phyloP scores from a whole-genome alignment of 1,140 invertebrate species.

The Stenopsyche tienmushanensis region DNA sequence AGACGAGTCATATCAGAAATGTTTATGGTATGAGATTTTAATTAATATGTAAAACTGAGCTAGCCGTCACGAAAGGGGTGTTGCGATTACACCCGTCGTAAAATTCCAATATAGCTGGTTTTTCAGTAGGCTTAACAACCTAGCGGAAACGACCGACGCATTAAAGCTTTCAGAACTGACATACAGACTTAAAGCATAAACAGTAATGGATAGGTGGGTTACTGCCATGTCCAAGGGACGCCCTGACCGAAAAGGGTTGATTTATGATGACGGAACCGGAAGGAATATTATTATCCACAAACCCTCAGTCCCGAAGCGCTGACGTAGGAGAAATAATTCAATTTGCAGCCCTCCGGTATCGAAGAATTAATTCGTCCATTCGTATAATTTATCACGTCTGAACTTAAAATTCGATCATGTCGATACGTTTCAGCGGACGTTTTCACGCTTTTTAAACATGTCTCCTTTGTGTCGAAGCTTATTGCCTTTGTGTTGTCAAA shows the following conservation, averaged over 20 bases:
- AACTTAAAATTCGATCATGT: background rate
- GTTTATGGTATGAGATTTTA: too few species aligned
- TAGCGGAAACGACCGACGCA: too few species aligned
- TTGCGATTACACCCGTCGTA: background rate
- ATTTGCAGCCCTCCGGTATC: background rate
- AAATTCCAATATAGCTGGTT: background rate
- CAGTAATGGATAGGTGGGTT: background rate
- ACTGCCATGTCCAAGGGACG: background rate
- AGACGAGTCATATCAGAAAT: too few species aligned
- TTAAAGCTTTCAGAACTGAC: background rate
- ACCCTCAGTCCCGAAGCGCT: background rate
- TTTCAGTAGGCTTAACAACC: too few species aligned
- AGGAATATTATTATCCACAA: conserved; percentile 11
- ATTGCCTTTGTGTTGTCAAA: too few species aligned
- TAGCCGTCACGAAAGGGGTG: background rate
- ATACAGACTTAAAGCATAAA: conserved; percentile 1
- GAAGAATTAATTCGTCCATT: conserved; percentile 18
- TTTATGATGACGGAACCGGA: conserved; percentile 2
- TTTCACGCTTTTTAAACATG: too few species aligned
- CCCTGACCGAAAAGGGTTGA: conserved; percentile 21
- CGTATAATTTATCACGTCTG: background rate
- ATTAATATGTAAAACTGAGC: background rate
- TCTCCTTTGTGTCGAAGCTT: too few species aligned
- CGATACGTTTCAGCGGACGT: too few species aligned
- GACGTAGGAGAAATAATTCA: conserved; percentile 4